Percentiles rank a stretch among this genome's conserved stretches.
Evolutionary conservation across 2,113 vertebrate species (phyloP).

Genomic region (Boleophthalmus pectinirostris): DNA sequence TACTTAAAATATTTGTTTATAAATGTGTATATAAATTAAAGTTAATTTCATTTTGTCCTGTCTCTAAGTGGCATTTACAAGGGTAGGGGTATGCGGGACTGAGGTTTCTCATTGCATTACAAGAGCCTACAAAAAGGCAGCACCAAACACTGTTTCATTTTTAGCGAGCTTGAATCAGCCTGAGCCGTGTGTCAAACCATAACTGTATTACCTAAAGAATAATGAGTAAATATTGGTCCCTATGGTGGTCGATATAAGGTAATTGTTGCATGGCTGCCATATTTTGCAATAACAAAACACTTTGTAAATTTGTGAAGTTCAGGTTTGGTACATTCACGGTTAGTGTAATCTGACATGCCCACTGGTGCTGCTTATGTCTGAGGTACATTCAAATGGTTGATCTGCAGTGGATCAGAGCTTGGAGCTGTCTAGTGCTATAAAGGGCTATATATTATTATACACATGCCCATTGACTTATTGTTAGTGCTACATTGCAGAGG

Average conservation of each 20-base stretch:
- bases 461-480: slow-evolving; percentile 43
- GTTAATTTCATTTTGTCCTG: slow-evolving; percentile 66
- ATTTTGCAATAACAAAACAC: slow-evolving; percentile 26
- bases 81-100: slow-evolving; percentile 74
- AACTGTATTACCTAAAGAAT: slow-evolving; percentile 18
- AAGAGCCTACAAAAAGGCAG: slow-evolving; percentile 74
- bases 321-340: slow-evolving; percentile 70
- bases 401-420: slow-evolving; percentile 55
- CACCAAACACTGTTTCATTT: slow-evolving; percentile 71
- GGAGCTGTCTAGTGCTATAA: slow-evolving; percentile 38
- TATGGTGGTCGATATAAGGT: slow-evolving; percentile 54
- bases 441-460: slow-evolving; percentile 42
- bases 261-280: slow-evolving; percentile 36
- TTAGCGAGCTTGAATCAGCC: slow-evolving; percentile 42
- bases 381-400: slow-evolving; percentile 76
- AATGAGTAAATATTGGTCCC: slow-evolving; percentile 72
- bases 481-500: slow-evolving; percentile 71
- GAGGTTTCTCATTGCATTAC: slow-evolving; percentile 80
- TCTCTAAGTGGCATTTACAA: slow-evolving; percentile 79
- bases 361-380: slow-evolving; percentile 69
- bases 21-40: slow-evolving; percentile 80
- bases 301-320: slow-evolving; percentile 21
- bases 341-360: slow-evolving; percentile 63
- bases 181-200: slow-evolving; percentile 30
- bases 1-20: slow-evolving; percentile 78